phyloP scores from a whole-genome alignment of 2,113 vertebrate species.

The Urocitellus parryii region DNA sequence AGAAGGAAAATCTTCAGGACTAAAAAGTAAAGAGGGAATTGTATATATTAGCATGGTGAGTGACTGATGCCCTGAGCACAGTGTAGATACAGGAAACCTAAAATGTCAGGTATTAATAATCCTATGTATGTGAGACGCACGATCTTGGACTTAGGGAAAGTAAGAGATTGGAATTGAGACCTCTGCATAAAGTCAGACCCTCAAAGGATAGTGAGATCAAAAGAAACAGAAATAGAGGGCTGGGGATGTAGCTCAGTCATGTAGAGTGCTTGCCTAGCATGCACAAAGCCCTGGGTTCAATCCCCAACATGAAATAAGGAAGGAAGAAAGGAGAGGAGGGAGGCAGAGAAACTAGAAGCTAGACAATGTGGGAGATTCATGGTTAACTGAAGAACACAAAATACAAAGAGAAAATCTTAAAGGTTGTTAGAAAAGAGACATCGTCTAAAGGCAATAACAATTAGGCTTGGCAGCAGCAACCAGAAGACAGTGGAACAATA shows the following conservation, averaged over 20 bases:
- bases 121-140: not conserved
- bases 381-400: conserved; percentile 39
- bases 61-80: not conserved
- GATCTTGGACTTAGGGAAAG: not conserved
- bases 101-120: not conserved
- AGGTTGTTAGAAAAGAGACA: conserved; percentile 44
- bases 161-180: not conserved
- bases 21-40: conserved; percentile 46
- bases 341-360: not conserved
- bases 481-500: conserved; percentile 5
- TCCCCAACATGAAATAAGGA: not conserved
- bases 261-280: not conserved
- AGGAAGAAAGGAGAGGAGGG: not conserved
- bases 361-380: not conserved
- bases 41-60: not conserved
- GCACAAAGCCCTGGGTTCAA: not conserved
- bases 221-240: not conserved
- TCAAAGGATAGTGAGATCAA: not conserved
- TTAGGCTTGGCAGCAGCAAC: not conserved
- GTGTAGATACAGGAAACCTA: not conserved
- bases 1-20: conserved; percentile 32
- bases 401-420: conserved; percentile 36
- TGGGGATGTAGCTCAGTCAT: not conserved
- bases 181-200: not conserved
- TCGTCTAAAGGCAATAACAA: conserved; percentile 39